Evolutionary conservation across 2,888 invertebrate species (phyloP), one percentile per base, ranked within the genome.

Genomic region (Hypercompe scribonia): DNA sequence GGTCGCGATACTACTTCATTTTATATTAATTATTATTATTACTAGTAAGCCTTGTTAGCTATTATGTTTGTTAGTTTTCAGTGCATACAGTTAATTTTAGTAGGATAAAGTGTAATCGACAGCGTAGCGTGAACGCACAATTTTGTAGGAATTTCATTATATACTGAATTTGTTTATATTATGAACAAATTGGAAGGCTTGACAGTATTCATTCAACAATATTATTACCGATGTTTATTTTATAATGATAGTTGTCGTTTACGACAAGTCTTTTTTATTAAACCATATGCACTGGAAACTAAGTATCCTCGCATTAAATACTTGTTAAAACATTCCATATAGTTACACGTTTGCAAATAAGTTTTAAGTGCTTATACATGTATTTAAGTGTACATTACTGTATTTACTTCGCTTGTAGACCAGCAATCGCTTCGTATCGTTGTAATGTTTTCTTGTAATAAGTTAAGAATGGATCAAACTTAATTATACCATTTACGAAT

Each of bases 241-340:
- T 28, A 0, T n/a, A 63, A 46, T 46, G 21, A 21, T 1, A 64
- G 3, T 18, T 21, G 10, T 58, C 3, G 21, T 36, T 31, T 31
- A 39, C 15, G 15, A 3, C 31, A 15, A 31, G 28, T 61, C 10
- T 18, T 31, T 46, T 28, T 71, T 34, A 33, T 65, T 36, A 69
- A 69, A 15, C 61, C 63, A 71, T 66, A 46, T 86, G 88, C 88
- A 88, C 89, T 89, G 89, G 78, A 84, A 86, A 86, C 84, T 87
- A 81, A 83, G 77, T 65, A 71, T 77, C 70, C 67, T 80, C 80
- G 73, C 76, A 74, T 81, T 81, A 73, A 77, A 85, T 79, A 83
- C 79, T 81, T 83, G 76, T 84, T 84, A 87, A 61, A 82, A 92
- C 92, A 92, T 92, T 92, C 92, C 92, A 92, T 84, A 74, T 83